These are phyloP conservation scores for Eupeodes latifasciatus DNA, from an alignment of 2,888 invertebrate species.

Conservation along the genomic window DNA sequence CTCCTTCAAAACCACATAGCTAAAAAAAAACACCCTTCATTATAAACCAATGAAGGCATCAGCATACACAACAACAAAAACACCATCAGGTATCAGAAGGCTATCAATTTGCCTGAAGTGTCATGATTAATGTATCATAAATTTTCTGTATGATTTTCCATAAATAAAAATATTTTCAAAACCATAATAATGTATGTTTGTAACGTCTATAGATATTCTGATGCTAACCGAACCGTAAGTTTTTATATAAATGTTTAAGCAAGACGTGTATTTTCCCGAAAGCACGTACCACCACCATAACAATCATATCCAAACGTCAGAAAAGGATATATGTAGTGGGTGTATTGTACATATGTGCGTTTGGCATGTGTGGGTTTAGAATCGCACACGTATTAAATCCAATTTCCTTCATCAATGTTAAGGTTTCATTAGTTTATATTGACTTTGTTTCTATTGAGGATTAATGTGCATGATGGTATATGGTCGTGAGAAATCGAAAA, in stretches of 20 bases:
- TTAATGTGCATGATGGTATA: neutral
- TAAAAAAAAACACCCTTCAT: no score
- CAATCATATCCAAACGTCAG: neutral
- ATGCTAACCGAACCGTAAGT: slow-evolving; percentile 28
- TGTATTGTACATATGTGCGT: no score
- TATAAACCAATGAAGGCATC: no score
- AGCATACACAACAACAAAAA: neutral
- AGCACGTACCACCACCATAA: slow-evolving; percentile 40
- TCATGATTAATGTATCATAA: slow-evolving; percentile 20
- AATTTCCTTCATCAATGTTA: slow-evolving; percentile 69
- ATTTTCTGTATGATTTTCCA: slow-evolving; percentile 13
- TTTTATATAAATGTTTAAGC: slow-evolving; percentile 21
- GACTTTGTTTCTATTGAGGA: slow-evolving; percentile 44
- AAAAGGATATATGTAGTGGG: neutral
- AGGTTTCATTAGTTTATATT: slow-evolving; percentile 67
- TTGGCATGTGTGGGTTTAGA: slow-evolving; percentile 6
- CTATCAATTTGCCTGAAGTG: slow-evolving; percentile 13
- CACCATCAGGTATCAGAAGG: neutral
- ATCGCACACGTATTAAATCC: slow-evolving; percentile 64
- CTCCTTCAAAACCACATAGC: no score
- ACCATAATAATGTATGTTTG: neutral
- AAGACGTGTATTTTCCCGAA: slow-evolving; percentile 15
- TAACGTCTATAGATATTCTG: neutral
- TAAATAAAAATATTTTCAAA: slow-evolving; percentile 11
- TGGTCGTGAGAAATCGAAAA: slow-evolving; percentile 30